Conservation (phyloP, 2,888 invertebrate genomes). For the Platycnemis pennipes region DNA sequence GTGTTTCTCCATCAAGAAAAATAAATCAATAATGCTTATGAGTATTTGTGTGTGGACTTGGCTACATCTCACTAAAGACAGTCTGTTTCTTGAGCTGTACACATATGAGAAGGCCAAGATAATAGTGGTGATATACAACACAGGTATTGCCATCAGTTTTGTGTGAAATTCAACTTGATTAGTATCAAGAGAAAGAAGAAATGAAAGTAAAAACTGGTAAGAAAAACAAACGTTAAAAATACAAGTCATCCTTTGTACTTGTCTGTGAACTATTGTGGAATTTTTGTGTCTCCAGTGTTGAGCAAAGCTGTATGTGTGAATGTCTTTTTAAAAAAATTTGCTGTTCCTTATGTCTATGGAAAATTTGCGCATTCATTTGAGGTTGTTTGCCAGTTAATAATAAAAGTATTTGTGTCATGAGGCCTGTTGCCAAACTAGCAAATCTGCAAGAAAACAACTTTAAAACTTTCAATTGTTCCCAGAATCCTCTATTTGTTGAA, state of each 20-base stretch:
- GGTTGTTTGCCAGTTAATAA: conserved; percentile 59
- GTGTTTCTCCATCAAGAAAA: conserved; percentile 45
- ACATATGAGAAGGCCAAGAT: conserved; percentile 59
- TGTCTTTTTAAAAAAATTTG: conserved; percentile 65
- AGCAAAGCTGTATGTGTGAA: conserved; percentile 66
- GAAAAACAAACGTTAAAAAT: conserved; percentile 48
- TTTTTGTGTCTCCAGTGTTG: conserved; percentile 68
- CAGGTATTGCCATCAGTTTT: conserved; percentile 45
- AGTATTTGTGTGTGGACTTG: conserved; percentile 54
- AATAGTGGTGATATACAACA: conserved; percentile 45
- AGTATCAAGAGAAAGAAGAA: conserved; percentile 45
- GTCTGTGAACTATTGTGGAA: conserved; percentile 57
- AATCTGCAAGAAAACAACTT: conserved; percentile 53
- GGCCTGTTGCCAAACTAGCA: conserved; percentile 61
- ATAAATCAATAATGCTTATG: conserved; percentile 38
- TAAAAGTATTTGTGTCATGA: conserved; percentile 66
- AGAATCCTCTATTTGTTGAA: conserved; percentile 30
- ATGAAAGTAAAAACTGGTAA: conserved; percentile 55
- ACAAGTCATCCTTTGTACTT: conserved; percentile 56
- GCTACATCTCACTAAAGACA: conserved; percentile 58
- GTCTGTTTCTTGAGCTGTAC: conserved; percentile 43
- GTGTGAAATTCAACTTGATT: conserved; percentile 39
- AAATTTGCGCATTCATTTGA: conserved; percentile 63
- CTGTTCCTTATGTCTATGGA: conserved; percentile 64
- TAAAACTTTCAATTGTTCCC: conserved; percentile 38